phyloP scores from a whole-genome alignment of 1,140 invertebrate genomes.

The Drosophila baimaii region DNA sequence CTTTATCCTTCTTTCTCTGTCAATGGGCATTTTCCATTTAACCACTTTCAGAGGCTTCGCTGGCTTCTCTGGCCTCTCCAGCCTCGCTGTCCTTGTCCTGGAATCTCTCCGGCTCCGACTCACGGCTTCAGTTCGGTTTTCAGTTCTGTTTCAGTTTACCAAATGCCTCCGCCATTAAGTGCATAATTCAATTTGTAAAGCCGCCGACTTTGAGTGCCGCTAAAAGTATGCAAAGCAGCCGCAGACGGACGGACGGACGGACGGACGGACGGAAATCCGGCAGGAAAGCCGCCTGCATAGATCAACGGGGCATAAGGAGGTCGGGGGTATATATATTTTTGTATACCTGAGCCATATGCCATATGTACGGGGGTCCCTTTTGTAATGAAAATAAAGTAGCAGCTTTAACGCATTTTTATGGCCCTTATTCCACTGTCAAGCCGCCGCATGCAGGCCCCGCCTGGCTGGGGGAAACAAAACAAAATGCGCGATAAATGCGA shows the following conservation, averaged over 20 bases:
- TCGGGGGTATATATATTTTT: not conserved
- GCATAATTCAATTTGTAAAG: constrained; percentile 77
- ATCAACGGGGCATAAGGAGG: constrained; percentile 53
- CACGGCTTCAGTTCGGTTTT: not conserved
- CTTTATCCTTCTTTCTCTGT: too few relatives aligned
- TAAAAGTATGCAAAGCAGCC: constrained; percentile 75
- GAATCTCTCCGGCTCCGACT: constrained; percentile 4
- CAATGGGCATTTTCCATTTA: constrained; percentile 42
- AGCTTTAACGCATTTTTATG: constrained; percentile 81
- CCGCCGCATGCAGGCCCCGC: constrained; percentile 29
- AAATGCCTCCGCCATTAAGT: constrained; percentile 60
- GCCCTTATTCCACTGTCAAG: constrained; percentile 69
- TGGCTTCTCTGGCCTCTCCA: not conserved
- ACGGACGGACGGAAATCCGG: constrained; percentile 21
- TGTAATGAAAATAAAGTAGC: constrained; percentile 79
- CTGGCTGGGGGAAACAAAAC: constrained; percentile 11
- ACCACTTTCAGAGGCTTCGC: constrained; percentile 33
- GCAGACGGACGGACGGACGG: constrained; percentile 25
- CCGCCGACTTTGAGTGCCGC: constrained; percentile 70
- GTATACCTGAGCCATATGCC: not conserved
- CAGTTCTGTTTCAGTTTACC: constrained; percentile 12
- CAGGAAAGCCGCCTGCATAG: constrained; percentile 51
- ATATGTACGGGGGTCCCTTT: not conserved
- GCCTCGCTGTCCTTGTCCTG: constrained; percentile 21
- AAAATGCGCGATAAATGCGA: constrained; percentile 51